Percentiles rank a stretch among this genome's conserved stretches.
Conservation (phyloP, 2,888 invertebrate species). For the Cryptus armator region DNA sequence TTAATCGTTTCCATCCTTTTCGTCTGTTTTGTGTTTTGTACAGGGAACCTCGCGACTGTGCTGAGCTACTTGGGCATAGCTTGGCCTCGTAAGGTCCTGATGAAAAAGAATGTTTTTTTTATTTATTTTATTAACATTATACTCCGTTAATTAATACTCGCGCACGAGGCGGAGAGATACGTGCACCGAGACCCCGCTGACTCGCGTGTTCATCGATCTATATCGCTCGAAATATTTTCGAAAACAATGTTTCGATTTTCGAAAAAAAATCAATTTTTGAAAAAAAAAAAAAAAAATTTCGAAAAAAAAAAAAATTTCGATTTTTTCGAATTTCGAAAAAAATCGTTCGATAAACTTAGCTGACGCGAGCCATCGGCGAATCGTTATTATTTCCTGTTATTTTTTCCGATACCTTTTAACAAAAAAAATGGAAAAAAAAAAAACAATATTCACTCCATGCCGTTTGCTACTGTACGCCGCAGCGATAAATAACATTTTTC, state of each 20-base stretch:
- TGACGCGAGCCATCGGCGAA: constrained; percentile 10
- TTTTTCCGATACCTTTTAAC: constrained; percentile 6
- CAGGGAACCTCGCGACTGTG: constrained; percentile 84
- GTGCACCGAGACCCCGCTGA: neutral
- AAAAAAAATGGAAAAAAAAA: neutral
- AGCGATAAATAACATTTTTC: neutral
- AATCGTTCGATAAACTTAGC: neutral
- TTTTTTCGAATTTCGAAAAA: neutral
- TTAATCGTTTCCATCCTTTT: constrained; percentile 83
- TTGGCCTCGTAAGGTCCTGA: constrained; percentile 84
- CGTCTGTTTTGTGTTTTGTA: constrained; percentile 84
- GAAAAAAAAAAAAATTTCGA: too few species aligned
- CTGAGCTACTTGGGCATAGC: constrained; percentile 85
- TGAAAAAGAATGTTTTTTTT: constrained; percentile 50
- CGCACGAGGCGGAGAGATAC: too few species aligned
- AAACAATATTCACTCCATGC: constrained; percentile 16
- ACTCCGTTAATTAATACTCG: neutral
- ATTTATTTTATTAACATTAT: constrained; percentile 13
- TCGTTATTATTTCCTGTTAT: neutral
- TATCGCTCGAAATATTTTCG: too few species aligned
- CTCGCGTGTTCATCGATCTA: neutral
- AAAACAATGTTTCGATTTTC: too few species aligned
- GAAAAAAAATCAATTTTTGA: too few species aligned
- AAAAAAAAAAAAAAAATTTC: too few species aligned
- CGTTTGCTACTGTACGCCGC: neutral